Evolutionary conservation across 2,888 invertebrate species (phyloP), one percentile per base, ranked within the genome.

Genomic region (Mermis nigrescens): DNA sequence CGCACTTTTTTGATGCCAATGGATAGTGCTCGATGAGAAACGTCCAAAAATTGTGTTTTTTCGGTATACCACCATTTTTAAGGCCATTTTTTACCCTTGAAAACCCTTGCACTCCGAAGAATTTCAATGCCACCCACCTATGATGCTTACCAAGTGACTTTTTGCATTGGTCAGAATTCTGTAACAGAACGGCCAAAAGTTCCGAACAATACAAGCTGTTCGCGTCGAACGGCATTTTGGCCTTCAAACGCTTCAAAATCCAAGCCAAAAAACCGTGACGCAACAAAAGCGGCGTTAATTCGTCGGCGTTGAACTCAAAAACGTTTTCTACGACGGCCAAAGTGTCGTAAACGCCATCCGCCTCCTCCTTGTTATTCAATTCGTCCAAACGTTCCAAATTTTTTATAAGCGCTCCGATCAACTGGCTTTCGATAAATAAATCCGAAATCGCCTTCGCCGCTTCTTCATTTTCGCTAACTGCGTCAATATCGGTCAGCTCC

Each of bases 131-230:
- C n/a, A n/a, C n/a, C n/a, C n/a, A n/a, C n/a, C n/a, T n/a, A n/a
- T n/a, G n/a, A n/a, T n/a, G n/a, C n/a, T n/a, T n/a, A 12, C 65
- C 68, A 55, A 71, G 58, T 57, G 65, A 65, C 31, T 63, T 61
- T 38, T 64, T 61, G 1, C 69, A 67, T 57, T 83, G 83, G 61
- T 84, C 83, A 63, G 86, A 85, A 64, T 84, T 84, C 77, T 98
- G 98, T 58, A 98, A 77, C 15, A 98, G 77, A 72, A 98, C 92
- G 22, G 94, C 89, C 55, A 99, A 76, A 64, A 98, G 84, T 79
- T 99, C 98, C 72, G 89, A 90, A 55, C 85, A 85, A 75, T 94
- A 98, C 55, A 95, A 76, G 76, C 92, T 94, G 74, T 94, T 95
- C 0, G 82, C 83, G 77, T 94, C 91, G 76, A 91, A 94, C 12